A percentile compares a stretch with the other conserved stretches of the same genome.
Evolutionary conservation across 1,140 invertebrate species (phyloP).

Genomic region (Drosophila murphyi): DNA sequence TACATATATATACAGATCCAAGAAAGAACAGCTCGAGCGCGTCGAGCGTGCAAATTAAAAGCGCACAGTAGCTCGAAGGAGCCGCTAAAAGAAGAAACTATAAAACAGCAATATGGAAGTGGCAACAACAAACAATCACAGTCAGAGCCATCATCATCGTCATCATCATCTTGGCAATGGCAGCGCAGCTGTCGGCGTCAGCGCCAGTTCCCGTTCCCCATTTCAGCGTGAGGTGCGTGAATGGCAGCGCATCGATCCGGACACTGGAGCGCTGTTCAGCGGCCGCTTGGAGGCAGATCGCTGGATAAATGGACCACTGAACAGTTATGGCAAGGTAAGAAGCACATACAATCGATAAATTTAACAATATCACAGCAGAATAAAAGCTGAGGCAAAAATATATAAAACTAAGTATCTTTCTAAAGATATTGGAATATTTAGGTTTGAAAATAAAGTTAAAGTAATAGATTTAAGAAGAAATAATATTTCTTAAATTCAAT

Average conservation of each 20-base stretch:
- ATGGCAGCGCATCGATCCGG: conserved; percentile 84
- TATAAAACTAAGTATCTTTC: too few species aligned
- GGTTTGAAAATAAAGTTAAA: neutral
- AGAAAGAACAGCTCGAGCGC: conserved; percentile 60
- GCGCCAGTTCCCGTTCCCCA: conserved; percentile 67
- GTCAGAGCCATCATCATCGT: conserved; percentile 69
- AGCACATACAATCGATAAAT: neutral
- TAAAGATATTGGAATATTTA: too few species aligned
- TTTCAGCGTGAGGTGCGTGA: conserved; percentile 84
- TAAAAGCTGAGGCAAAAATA: too few species aligned
- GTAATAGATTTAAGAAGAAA: neutral
- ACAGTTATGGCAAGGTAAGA: conserved; percentile 84
- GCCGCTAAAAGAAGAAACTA: conserved; percentile 34
- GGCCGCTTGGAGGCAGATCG: conserved; percentile 84
- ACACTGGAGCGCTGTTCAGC: conserved; percentile 82
- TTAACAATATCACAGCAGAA: neutral
- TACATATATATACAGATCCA: conserved; percentile 19
- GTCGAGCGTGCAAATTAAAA: conserved; percentile 82
- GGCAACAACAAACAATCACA: conserved; percentile 81
- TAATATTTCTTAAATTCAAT: neutral
- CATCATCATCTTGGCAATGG: conserved; percentile 43
- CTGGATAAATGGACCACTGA: conserved; percentile 84
- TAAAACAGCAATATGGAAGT: conserved; percentile 70
- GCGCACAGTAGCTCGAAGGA: conserved; percentile 75
- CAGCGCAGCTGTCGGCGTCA: conserved; percentile 14